Conservation (phyloP, 2,113 vertebrate species). For the Pontoporia blainvillei region DNA sequence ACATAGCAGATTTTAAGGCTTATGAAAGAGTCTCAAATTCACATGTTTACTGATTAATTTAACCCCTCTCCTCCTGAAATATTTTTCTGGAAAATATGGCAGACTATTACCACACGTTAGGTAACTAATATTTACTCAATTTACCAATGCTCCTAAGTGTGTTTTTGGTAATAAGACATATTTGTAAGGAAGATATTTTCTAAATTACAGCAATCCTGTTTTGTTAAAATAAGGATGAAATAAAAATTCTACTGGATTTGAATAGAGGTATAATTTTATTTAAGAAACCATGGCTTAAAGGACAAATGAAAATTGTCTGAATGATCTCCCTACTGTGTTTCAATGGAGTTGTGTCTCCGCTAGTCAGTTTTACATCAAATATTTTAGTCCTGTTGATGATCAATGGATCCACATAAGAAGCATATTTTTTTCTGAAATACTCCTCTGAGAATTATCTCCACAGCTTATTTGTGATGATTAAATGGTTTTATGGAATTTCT, state of each 20-base stretch:
- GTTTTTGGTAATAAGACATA: background rate
- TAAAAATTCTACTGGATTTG: background rate
- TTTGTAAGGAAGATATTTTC: background rate
- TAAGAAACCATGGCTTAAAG: background rate
- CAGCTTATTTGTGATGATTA: slow-evolving; percentile 35
- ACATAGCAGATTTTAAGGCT: background rate
- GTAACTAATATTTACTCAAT: background rate
- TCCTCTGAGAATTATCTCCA: background rate
- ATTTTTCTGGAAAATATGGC: background rate
- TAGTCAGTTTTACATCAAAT: background rate
- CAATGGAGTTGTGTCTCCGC: background rate
- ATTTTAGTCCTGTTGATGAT: background rate
- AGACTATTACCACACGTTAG: background rate
- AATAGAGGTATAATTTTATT: background rate
- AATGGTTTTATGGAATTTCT: slow-evolving; percentile 18
- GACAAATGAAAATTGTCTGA: background rate
- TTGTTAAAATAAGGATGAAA: background rate
- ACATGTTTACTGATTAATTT: background rate
- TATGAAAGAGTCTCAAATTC: background rate
- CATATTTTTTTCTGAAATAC: background rate
- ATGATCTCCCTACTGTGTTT: background rate
- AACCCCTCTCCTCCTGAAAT: background rate
- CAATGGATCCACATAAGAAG: background rate
- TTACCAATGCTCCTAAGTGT: background rate
- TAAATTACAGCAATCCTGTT: background rate